These are phyloP conservation scores for Catamblyrhynchus diadema DNA, from an alignment of 2,797 vertebrate species.

Conservation along the genomic window DNA sequence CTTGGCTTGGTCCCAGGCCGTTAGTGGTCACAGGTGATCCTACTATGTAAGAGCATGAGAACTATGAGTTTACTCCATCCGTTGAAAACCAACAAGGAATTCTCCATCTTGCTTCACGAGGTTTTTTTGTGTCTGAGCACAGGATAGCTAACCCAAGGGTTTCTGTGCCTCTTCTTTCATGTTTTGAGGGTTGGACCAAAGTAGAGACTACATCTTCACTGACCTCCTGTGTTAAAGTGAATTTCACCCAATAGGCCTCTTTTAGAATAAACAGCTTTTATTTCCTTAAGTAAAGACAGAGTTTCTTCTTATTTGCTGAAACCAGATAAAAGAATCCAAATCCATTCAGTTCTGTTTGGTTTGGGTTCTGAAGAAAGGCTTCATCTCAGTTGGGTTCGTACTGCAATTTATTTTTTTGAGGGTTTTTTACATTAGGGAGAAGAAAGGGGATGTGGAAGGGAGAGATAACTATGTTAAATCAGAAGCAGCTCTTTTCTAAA, in stretches of 20 bases:
- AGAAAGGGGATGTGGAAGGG: slow-evolving; percentile 8
- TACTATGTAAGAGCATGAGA: neutral
- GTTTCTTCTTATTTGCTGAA: slow-evolving; percentile 33
- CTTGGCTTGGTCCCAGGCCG: neutral
- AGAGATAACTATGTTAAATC: slow-evolving; percentile 51
- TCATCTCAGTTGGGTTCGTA: slow-evolving; percentile 22
- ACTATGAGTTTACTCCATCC: neutral
- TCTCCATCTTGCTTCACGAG: neutral
- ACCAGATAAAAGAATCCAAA: slow-evolving; percentile 29
- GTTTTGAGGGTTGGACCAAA: neutral
- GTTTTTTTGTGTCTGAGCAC: neutral
- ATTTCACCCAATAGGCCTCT: slow-evolving; percentile 4
- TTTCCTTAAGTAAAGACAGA: slow-evolving; percentile 25
- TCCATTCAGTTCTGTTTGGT: slow-evolving; percentile 43
- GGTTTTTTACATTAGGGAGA: slow-evolving; percentile 12
- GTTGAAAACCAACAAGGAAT: neutral
- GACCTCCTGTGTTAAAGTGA: neutral
- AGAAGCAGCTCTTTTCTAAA: slow-evolving; percentile 23
- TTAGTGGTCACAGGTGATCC: neutral
- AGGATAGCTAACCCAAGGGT: neutral
- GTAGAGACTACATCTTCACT: neutral
- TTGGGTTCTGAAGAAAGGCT: slow-evolving; percentile 58
- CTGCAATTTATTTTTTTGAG: slow-evolving; percentile 46
- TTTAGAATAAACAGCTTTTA: slow-evolving; percentile 23
- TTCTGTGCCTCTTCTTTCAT: neutral